Evolutionary conservation across 1,140 invertebrate species (phyloP), one percentile per base, ranked within the genome.

Genomic region (Diabrotica undecimpunctata): DNA sequence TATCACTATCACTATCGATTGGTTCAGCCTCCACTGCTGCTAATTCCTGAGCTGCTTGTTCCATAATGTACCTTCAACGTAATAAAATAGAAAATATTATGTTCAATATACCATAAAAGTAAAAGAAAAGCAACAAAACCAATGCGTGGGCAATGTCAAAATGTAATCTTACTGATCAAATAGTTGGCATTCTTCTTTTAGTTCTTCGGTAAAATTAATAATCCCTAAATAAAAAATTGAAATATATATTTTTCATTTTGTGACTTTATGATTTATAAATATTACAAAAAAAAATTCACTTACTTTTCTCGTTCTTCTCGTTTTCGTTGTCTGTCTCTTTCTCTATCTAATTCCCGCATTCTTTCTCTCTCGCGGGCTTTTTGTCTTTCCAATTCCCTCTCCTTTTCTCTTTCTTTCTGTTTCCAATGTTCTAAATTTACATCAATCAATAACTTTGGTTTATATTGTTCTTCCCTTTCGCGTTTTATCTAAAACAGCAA

Each of bases 391-490:
- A 75, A 54, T 63, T 83, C 83, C 66, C 85, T 77, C 72, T 82
- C 80, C 61, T 79, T 78, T 75, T 86, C 83, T 54, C 81, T 80
- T 77, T 83, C 82, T 52, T 80, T 78, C 71, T 84, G 82, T 70
- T 80, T 80, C 65, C 79, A 81, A 66, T 81, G 78, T 69, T 84
- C 83, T 70, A 82, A 75, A 70, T 86, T 85, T 6, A 87, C 85
- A 75, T 88, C 86, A 56, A 93, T 89, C 13, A 92, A 79, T 51
- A 90, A 85, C 71, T 89, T 88, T 5, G 93, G 93, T 76, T 88
- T 88, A 77, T 95, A 93, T 74, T 91, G 85, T 74, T 92, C 91
- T 74, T 96, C 93, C 38, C 89, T 83, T 76, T 92, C 89, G 68
- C 86, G 85, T 67, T 88, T 86, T 53, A 87, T 83, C 82, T 89